phyloP scores from a whole-genome alignment of 2,113 vertebrate species.

The Ginglymostoma cirratum region DNA sequence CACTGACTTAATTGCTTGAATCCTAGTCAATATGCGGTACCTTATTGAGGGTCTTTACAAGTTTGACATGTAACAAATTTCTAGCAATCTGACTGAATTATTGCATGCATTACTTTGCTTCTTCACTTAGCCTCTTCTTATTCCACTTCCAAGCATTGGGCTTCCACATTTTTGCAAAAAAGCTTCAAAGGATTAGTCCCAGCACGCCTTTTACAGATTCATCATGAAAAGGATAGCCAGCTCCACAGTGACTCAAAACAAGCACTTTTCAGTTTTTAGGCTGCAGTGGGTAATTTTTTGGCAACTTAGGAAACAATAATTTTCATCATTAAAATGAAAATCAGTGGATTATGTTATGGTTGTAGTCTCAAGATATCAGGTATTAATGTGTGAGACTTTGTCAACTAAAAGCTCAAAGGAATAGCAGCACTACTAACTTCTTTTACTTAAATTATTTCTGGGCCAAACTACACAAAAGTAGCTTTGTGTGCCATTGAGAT shows the following conservation, averaged over 20 bases:
- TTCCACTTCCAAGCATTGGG: not conserved
- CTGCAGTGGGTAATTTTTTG: not conserved
- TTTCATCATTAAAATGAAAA: not conserved
- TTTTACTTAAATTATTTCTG: slow-evolving; percentile 1
- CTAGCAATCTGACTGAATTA: not conserved
- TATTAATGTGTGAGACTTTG: slow-evolving; percentile 12
- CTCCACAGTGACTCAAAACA: not conserved
- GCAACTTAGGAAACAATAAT: not conserved
- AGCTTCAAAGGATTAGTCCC: not conserved
- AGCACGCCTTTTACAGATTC: not conserved
- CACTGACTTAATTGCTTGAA: not conserved
- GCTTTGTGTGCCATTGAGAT: not conserved
- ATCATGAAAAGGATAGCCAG: not conserved
- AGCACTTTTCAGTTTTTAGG: not conserved
- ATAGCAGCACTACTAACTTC: not conserved
- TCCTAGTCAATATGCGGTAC: not conserved
- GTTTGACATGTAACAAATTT: not conserved
- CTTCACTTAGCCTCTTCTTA: not conserved
- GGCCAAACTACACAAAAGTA: not conserved
- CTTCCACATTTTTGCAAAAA: not conserved
- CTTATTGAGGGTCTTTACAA: not conserved
- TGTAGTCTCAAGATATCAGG: not conserved
- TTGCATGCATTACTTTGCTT: not conserved
- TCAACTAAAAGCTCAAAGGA: not conserved
- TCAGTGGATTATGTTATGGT: not conserved